Evolutionary conservation across 2,113 vertebrate genomes (phyloP), one percentile per base, ranked within the genome.

Genomic region (Crotalus viridis): DNA sequence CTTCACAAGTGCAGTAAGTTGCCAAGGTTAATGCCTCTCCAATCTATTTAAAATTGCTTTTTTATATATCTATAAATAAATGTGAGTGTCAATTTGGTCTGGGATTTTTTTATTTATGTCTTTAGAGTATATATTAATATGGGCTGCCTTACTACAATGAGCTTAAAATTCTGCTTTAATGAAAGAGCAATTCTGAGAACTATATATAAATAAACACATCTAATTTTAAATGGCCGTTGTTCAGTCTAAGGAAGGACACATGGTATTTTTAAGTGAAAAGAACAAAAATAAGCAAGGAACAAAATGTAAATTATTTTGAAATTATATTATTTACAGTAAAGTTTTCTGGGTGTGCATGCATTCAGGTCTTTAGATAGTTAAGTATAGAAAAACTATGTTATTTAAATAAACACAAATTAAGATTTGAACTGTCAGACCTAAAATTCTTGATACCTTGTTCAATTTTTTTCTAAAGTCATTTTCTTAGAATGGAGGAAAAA

Each of bases 161-260:
- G 33, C 17, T 81, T 89, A 81, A 13, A 26, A 7, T 92, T 54
- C 87, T 56, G 55, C 61, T 92, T 92, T 81, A 56, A 87, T 81
- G 52, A 89, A 89, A 93, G 52, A 51, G 28, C 19, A 26, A 33
- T 51, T 88, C 64, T 69, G 54, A 91, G 43, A 81, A 46, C 26
- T 81, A 17, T 48, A 87, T 55, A 88, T 85, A 91, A 81, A 87
- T 87, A 93, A 90, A 88, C 48, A 87, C 19, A 48, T 56, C 92
- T 93, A 91, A 93, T 88, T 93, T 93, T 93, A 93, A 93, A 91
- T 17, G 22, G 28, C 26, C 52, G 91, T 93, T 48, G 59, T 91
- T 91, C 88, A 3, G 64, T 39, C 22, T 59, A 39, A 88, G 61
- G 54, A 91, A 93, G 86, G 19, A 28, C 22, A 81, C 52, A 74